Evolutionary conservation across 2,113 vertebrate genomes (phyloP).

Genomic region (Pseudorhombus dupliciocellatus): DNA sequence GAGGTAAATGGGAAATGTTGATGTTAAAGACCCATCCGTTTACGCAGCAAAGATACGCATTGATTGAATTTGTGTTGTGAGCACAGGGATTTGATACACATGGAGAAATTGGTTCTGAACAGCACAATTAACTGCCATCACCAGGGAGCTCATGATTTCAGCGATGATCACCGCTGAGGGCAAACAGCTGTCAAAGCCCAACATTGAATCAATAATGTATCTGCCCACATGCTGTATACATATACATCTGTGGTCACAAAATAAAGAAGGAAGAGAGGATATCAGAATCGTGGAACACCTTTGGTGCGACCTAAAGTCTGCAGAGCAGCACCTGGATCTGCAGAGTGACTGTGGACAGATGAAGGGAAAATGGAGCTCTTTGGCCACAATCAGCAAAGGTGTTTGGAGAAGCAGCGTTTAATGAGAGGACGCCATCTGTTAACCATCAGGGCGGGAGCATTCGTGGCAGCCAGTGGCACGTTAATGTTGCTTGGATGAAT

Average conservation of each 20-base stretch:
- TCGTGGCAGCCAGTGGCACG: background rate
- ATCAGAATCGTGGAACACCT: background rate
- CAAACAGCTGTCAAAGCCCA: conserved; percentile 11
- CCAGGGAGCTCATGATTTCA: conserved; percentile 35
- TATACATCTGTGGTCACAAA: too few relatives aligned
- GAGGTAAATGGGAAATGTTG: conserved; percentile 60
- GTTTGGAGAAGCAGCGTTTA: background rate
- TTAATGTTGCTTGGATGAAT: background rate
- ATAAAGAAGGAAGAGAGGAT: too few relatives aligned
- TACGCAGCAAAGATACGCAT: conserved; percentile 43
- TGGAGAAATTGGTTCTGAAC: conserved; percentile 39
- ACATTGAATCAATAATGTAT: conserved; percentile 3
- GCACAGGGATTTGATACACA: conserved; percentile 54
- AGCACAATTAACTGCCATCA: conserved; percentile 49
- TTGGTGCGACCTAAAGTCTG: background rate
- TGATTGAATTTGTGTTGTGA: conserved; percentile 60
- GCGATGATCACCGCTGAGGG: conserved; percentile 2
- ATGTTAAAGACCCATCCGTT: conserved; percentile 66
- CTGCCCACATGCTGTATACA: background rate
- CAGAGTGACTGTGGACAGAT: background rate
- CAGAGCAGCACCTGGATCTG: background rate
- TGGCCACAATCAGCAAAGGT: background rate
- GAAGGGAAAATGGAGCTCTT: background rate
- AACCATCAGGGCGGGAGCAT: background rate
- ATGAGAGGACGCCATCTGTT: background rate